Evolutionary conservation across 2,888 invertebrate genomes (phyloP).

Genomic region (Sarcophaga carnaria): DNA sequence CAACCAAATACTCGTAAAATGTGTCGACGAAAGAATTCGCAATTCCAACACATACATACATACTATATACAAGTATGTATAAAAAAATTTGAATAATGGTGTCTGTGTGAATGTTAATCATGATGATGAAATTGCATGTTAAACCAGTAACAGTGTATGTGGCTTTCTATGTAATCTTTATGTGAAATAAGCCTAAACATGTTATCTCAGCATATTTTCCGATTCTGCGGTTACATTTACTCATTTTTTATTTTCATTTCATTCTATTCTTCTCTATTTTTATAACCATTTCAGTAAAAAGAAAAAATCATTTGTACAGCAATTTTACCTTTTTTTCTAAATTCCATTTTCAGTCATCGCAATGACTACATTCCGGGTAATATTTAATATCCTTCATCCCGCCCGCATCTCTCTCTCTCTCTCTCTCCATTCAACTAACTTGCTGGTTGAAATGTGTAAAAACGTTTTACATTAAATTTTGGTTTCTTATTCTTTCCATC

Average conservation of each 20-base stretch:
- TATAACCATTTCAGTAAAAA: too few relatives aligned
- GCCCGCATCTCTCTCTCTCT: background rate
- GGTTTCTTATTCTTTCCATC: background rate
- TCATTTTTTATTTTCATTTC: conserved; percentile 22
- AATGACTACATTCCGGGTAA: too few relatives aligned
- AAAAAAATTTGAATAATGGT: background rate
- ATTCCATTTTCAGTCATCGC: background rate
- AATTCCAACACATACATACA: background rate
- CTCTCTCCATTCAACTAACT: background rate
- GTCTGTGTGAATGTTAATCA: conserved; percentile 37
- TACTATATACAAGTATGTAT: background rate
- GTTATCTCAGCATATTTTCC: conserved; percentile 69
- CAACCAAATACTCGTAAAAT: conserved; percentile 63
- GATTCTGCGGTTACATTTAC: conserved; percentile 66
- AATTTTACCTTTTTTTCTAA: conserved; percentile 59
- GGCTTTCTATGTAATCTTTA: conserved; percentile 23
- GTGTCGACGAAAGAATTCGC: conserved; percentile 21
- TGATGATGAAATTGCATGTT: conserved; percentile 53
- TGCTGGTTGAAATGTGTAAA: conserved; percentile 40
- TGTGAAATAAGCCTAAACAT: conserved; percentile 67
- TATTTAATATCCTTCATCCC: conserved; percentile 43
- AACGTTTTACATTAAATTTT: conserved; percentile 45
- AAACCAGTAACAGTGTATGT: background rate
- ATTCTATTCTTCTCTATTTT: conserved; percentile 30
- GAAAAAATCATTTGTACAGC: conserved; percentile 56